Conservation (phyloP, 35 echinoderm and acorn worm species). For the Eucidaris tribuloides region DNA sequence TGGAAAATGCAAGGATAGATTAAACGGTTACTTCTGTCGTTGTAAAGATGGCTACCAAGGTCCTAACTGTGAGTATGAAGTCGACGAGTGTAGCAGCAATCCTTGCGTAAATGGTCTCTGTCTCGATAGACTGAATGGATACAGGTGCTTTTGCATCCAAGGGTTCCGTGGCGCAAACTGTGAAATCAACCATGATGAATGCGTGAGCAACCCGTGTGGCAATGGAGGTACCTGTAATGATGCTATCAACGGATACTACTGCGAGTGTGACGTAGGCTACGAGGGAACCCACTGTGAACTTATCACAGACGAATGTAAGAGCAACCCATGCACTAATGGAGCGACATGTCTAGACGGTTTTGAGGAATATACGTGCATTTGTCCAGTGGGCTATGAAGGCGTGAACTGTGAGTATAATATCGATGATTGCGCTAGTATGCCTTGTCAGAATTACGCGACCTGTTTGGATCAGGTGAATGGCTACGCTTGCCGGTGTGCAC, state of each 20-base stretch:
- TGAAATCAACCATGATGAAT: background rate
- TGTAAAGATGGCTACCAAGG: conserved; percentile 30
- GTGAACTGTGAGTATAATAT: conserved; percentile 46
- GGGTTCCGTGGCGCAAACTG: conserved; percentile 10
- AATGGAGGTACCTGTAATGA: conserved; percentile 29
- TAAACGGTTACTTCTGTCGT: conserved; percentile 5
- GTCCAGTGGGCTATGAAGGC: conserved; percentile 46
- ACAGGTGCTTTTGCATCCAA: conserved; percentile 6
- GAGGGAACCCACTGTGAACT: conserved; percentile 33
- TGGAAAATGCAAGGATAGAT: conserved; percentile 18
- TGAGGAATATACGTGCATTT: conserved; percentile 30
- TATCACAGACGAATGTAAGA: conserved; percentile 47
- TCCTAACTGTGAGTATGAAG: background rate
- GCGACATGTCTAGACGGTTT: conserved; percentile 16
- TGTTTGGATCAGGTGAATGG: background rate
- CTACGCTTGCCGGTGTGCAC: conserved; percentile 26
- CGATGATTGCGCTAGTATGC: conserved; percentile 23
- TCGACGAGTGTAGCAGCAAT: conserved; percentile 18
- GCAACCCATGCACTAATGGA: conserved; percentile 42
- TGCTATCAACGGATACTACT: conserved; percentile 11
- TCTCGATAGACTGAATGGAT: conserved; percentile 7
- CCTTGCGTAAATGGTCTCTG: conserved; percentile 25
- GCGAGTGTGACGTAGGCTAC: conserved; percentile 18
- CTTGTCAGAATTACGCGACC: conserved; percentile 49
- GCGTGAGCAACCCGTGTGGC: conserved; percentile 4